Evolutionary conservation across 1,140 invertebrate genomes (phyloP).

Genomic region (Colletes gigas): DNA sequence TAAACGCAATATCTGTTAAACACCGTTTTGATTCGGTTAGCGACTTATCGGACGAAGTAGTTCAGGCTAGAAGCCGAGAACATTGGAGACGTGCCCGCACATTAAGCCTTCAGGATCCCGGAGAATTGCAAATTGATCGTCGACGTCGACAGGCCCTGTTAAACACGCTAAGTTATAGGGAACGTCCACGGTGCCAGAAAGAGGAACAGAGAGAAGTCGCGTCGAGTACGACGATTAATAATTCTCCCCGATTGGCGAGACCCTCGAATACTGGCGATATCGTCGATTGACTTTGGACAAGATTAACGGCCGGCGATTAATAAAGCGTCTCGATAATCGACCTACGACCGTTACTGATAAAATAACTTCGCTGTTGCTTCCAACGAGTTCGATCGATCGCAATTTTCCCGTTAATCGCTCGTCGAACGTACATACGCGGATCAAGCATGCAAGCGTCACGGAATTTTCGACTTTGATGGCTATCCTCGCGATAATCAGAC

Average conservation of each 20-base stretch:
- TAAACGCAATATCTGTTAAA: too few relatives aligned
- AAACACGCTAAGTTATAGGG: constrained; percentile 3
- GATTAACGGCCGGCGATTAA: neutral
- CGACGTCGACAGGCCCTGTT: neutral
- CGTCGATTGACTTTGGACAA: neutral
- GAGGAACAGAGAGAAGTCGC: constrained; percentile 1
- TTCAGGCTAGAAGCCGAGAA: neutral
- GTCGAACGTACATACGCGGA: neutral
- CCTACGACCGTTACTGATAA: neutral
- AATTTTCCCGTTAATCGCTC: neutral
- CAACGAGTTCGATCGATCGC: neutral
- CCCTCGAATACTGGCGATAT: neutral
- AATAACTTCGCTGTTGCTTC: neutral
- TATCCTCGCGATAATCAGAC: too few relatives aligned
- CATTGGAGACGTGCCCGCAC: neutral
- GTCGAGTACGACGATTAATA: constrained; percentile 4
- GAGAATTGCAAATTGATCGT: constrained; percentile 16
- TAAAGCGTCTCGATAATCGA: neutral
- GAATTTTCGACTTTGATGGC: neutral
- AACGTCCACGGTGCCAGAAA: neutral
- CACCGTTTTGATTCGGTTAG: neutral
- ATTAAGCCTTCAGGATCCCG: neutral
- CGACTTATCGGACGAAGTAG: neutral
- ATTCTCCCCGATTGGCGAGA: neutral
- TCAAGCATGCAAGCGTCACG: neutral